phyloP scores from a whole-genome alignment of 2,888 invertebrate genomes.

The Toxonevra muliebris region DNA sequence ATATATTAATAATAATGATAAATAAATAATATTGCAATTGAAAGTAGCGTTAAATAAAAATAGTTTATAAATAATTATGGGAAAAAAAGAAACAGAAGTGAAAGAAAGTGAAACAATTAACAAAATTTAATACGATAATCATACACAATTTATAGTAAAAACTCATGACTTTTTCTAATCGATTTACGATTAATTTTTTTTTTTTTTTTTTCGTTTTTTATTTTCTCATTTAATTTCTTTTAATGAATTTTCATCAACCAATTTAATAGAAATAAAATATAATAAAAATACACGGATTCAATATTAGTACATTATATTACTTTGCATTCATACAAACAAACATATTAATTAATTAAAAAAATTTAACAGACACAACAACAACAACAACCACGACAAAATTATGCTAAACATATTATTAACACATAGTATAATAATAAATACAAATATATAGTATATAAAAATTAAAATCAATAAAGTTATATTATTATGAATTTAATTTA shows the following conservation, averaged over 20 bases:
- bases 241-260: too few relatives aligned
- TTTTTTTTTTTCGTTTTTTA: too few relatives aligned
- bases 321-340: background rate
- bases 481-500: constrained; percentile 47
- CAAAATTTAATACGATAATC: too few relatives aligned
- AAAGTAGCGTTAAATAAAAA: background rate
- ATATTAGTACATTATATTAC: too few relatives aligned
- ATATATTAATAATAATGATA: background rate
- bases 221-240: too few relatives aligned
- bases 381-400: constrained; percentile 8
- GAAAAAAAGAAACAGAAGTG: constrained; percentile 30
- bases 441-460: constrained; percentile 15
- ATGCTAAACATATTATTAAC: background rate
- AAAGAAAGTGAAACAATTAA: constrained; percentile 30
- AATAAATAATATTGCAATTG: constrained; percentile 1
- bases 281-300: too few relatives aligned
- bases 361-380: constrained; percentile 22
- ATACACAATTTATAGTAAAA: too few relatives aligned
- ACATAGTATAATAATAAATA: constrained; percentile 1
- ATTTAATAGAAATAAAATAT: too few relatives aligned
- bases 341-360: constrained; percentile 17
- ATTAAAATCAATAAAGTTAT: constrained; percentile 23
- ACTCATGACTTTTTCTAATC: too few relatives aligned
- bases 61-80: too few relatives aligned
- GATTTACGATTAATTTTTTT: too few relatives aligned